phyloP scores from a whole-genome alignment of 92 coral and sea anemone species.

The Nematostella vectensis region DNA sequence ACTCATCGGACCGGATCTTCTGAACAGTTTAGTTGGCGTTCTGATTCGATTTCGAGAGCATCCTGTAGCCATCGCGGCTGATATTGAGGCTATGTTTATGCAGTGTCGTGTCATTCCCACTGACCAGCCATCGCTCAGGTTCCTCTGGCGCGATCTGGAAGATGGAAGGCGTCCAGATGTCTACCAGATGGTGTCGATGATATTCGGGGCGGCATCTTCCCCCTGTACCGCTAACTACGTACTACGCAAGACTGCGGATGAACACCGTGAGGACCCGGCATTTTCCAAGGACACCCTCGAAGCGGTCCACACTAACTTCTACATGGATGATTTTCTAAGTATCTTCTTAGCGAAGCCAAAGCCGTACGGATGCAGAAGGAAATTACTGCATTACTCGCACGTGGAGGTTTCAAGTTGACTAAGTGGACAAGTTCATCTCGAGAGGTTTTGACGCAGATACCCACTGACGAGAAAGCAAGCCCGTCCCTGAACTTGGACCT shows the following conservation, averaged over 20 bases:
- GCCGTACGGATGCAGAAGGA: no score
- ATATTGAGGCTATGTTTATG: neutral
- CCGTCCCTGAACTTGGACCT: no score
- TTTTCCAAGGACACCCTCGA: neutral
- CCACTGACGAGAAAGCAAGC: no score
- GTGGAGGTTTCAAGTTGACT: no score
- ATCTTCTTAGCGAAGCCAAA: no score
- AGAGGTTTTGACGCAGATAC: no score
- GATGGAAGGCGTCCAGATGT: constrained; percentile 36
- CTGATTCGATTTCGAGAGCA: no score
- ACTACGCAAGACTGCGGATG: constrained; percentile 41
- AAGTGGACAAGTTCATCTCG: no score
- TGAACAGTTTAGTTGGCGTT: no score
- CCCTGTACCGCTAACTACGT: constrained; percentile 55
- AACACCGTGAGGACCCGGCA: constrained; percentile 19
- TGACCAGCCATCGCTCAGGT: constrained; percentile 38
- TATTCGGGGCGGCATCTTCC: constrained; percentile 45
- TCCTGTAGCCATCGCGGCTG: neutral
- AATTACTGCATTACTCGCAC: no score
- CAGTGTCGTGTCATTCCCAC: constrained; percentile 14
- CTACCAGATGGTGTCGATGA: constrained; percentile 43
- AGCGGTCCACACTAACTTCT: neutral
- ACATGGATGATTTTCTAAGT: no score
- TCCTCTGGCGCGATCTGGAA: constrained; percentile 32
- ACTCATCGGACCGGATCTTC: no score